A percentile compares a stretch with the other conserved stretches of the same genome.
These are phyloP conservation scores for Pelagia noctiluca DNA, from an alignment of 30 jellyfish, hydroid and myxozoan genomes.

Conservation along the genomic window DNA sequence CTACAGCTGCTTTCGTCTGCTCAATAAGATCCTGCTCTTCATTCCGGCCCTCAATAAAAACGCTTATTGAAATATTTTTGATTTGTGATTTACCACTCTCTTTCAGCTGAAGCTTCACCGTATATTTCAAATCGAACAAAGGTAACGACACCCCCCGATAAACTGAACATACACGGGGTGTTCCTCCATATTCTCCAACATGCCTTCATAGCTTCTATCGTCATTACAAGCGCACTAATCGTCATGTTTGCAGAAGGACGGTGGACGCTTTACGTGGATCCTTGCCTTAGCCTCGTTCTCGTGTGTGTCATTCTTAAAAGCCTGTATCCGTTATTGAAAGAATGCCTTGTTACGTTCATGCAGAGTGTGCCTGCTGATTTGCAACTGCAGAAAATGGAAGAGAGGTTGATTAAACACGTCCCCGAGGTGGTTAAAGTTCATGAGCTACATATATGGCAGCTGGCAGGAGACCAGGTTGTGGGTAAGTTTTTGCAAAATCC, in stretches of 20 bases:
- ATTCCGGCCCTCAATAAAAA: no score
- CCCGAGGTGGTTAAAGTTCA: slow-evolving; percentile 82
- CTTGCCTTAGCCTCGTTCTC: slow-evolving; percentile 76
- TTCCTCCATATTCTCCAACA: slow-evolving; percentile 82
- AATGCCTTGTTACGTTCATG: slow-evolving; percentile 76
- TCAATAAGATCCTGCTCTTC: no score
- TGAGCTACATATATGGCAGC: slow-evolving; percentile 92
- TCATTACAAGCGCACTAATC: slow-evolving; percentile 64
- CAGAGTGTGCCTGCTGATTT: slow-evolving; percentile 90
- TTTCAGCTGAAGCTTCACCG: no score
- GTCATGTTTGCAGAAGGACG: slow-evolving; percentile 53
- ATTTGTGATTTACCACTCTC: no score
- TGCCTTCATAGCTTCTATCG: slow-evolving; percentile 67
- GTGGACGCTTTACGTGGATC: slow-evolving; percentile 81
- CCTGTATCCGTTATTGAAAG: slow-evolving; percentile 77
- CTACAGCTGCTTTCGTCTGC: no score
- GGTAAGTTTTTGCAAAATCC: slow-evolving; percentile 60
- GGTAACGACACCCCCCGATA: slow-evolving; percentile 57
- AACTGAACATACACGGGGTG: slow-evolving; percentile 80
- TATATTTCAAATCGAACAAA: no score
- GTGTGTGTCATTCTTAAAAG: slow-evolving; percentile 67
- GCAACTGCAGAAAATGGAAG: slow-evolving; percentile 67
- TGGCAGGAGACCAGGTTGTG: slow-evolving; percentile 81
- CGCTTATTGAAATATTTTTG: no score
- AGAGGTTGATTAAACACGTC: slow-evolving; percentile 51